Conservation (phyloP, 2,888 invertebrate species). For the Asteroscopus sphinx region DNA sequence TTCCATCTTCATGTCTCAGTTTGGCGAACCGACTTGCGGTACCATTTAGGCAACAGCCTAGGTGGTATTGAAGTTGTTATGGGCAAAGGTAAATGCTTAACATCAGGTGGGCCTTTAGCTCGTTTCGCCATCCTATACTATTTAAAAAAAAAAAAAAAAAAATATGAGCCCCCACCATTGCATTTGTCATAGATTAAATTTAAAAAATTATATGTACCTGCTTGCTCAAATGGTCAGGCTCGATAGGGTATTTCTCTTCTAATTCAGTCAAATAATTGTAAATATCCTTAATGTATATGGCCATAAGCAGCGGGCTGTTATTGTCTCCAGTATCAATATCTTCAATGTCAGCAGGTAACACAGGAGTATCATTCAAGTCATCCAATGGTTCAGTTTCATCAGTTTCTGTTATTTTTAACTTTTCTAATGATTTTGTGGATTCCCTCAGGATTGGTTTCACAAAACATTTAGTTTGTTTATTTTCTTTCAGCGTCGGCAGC, state of each 20-base stretch:
- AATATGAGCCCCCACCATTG: too few species aligned
- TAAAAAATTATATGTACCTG: conserved; percentile 78
- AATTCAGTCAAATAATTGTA: conserved; percentile 94
- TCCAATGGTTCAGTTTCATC: conserved; percentile 37
- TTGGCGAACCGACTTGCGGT: too few species aligned
- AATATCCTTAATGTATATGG: conserved; percentile 97
- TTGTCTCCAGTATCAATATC: conserved; percentile 94
- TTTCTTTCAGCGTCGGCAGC: conserved; percentile 71
- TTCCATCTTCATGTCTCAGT: too few species aligned
- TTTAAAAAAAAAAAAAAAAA: too few species aligned
- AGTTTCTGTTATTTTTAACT: conserved; percentile 71
- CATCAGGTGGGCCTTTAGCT: too few species aligned
- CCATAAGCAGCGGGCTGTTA: conserved; percentile 94
- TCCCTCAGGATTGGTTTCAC: conserved; percentile 77
- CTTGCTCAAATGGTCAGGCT: conserved; percentile 91
- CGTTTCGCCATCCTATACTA: too few species aligned
- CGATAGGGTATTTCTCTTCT: conserved; percentile 92
- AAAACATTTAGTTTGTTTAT: conserved; percentile 62
- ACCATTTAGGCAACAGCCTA: too few species aligned
- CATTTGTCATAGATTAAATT: too few species aligned
- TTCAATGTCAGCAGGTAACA: conserved; percentile 86
- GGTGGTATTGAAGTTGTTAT: too few species aligned
- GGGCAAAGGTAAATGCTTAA: too few species aligned
- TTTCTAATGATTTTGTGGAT: conserved; percentile 77
- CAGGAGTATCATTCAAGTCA: conserved; percentile 47